Percentiles rank a stretch among this genome's conserved stretches.
Evolutionary conservation across 2,888 invertebrate species (phyloP).

Genomic region (Luperina testacea): DNA sequence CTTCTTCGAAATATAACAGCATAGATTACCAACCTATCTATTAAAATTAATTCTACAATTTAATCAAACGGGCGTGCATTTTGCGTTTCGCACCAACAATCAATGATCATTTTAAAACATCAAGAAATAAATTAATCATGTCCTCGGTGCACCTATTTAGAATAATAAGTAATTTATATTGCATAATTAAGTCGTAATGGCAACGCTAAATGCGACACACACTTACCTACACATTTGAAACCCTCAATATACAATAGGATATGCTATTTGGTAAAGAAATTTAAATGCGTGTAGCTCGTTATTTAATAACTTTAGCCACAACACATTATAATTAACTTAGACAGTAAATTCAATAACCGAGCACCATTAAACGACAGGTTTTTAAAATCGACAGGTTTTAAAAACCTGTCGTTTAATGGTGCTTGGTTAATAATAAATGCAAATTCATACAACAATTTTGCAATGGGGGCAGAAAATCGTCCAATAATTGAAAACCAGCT

Average conservation of each 20-base stretch:
- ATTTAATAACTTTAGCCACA: conserved; percentile 11
- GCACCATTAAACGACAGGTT: not conserved
- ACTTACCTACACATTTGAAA: not conserved
- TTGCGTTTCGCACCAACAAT: not conserved
- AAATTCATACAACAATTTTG: conserved; percentile 16
- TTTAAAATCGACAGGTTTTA: not conserved
- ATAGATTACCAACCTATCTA: not conserved
- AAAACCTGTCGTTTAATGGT: no score
- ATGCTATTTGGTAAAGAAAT: not conserved
- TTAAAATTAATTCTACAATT: not conserved
- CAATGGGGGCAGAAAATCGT: not conserved
- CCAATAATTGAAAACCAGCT: not conserved
- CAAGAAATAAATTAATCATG: conserved; percentile 2
- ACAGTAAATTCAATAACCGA: not conserved
- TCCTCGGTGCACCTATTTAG: conserved; percentile 17
- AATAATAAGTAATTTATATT: conserved; percentile 33
- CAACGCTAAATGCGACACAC: conserved; percentile 6
- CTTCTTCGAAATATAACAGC: not conserved
- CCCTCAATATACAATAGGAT: conserved; percentile 5
- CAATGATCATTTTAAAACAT: not conserved
- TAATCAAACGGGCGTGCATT: not conserved
- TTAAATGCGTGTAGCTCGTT: conserved; percentile 5
- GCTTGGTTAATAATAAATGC: not conserved
- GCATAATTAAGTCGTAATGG: conserved; percentile 14
- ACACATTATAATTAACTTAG: not conserved